Conservation (phyloP, 1,140 invertebrate genomes). For the Popillia japonica region DNA sequence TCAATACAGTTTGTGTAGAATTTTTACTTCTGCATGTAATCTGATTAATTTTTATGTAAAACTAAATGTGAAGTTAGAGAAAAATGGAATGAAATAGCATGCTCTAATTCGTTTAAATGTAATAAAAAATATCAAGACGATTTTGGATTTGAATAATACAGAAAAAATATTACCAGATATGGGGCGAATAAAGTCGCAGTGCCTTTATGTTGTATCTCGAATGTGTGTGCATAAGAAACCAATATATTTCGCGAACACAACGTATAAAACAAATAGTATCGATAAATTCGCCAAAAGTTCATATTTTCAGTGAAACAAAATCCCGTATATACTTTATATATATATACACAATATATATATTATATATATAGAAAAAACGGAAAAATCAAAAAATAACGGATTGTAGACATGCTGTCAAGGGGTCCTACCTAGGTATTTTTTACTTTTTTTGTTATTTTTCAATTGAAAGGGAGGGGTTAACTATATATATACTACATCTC, state of each 20-base stretch:
- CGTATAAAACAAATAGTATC: slow-evolving; percentile 42
- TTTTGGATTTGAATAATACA: not conserved
- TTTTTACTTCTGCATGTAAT: not conserved
- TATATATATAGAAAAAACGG: slow-evolving; percentile 35
- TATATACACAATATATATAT: slow-evolving; percentile 24
- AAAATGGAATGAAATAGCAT: too few species aligned
- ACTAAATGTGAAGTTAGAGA: too few species aligned
- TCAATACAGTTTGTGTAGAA: not conserved
- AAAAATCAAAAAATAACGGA: slow-evolving; percentile 25
- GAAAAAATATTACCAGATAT: not conserved
- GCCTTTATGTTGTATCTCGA: slow-evolving; percentile 51
- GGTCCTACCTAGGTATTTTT: slow-evolving; percentile 56
- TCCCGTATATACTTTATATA: slow-evolving; percentile 36
- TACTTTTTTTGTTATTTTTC: slow-evolving; percentile 29
- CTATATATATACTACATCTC: slow-evolving; percentile 42
- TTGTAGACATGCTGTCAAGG: slow-evolving; percentile 43
- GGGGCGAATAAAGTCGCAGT: slow-evolving; percentile 38
- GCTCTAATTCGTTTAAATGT: too few species aligned
- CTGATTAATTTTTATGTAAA: not conserved
- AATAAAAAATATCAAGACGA: slow-evolving; percentile 22
- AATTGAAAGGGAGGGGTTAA: slow-evolving; percentile 43
- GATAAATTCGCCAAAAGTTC: slow-evolving; percentile 54
- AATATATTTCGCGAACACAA: slow-evolving; percentile 47
- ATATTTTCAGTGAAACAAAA: slow-evolving; percentile 27
- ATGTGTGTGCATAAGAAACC: slow-evolving; percentile 60